phyloP scores from a whole-genome alignment of 2,888 invertebrate genomes.

The Rhagonycha lutea region DNA sequence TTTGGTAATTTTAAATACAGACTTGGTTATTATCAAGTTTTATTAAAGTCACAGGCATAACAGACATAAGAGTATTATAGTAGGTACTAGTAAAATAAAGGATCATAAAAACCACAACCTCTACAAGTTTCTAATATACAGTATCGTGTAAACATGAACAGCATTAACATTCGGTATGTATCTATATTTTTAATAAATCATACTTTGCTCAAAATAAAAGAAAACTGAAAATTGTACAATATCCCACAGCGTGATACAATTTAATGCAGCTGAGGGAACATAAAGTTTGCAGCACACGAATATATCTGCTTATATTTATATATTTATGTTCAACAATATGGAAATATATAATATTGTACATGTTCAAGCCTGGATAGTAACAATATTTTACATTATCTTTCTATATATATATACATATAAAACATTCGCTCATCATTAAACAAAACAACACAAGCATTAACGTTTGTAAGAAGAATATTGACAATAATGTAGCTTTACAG shows the following conservation, averaged over 20 bases:
- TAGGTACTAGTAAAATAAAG: too few species aligned
- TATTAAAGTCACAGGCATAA: too few species aligned
- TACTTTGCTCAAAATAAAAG: constrained; percentile 48
- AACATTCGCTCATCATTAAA: neutral
- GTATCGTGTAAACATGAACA: constrained; percentile 45
- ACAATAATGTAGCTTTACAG: neutral
- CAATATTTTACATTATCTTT: constrained; percentile 38
- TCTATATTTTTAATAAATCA: constrained; percentile 35
- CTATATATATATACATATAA: constrained; percentile 18
- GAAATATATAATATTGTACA: constrained; percentile 48
- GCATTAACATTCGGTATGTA: constrained; percentile 42
- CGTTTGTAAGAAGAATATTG: neutral
- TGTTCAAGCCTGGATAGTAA: constrained; percentile 33
- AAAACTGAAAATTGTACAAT: constrained; percentile 41
- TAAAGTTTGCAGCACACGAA: constrained; percentile 51
- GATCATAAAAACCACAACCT: neutral
- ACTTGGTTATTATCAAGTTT: too few species aligned
- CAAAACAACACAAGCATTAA: constrained; percentile 1
- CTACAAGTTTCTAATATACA: constrained; percentile 32
- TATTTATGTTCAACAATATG: constrained; percentile 54
- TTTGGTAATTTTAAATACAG: too few species aligned
- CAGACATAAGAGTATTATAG: neutral
- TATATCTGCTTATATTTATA: constrained; percentile 52
- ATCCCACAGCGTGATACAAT: constrained; percentile 47
- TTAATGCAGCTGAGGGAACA: constrained; percentile 50